Conservation (phyloP, 1,140 invertebrate genomes). For the Aphelinus atriplicis region DNA sequence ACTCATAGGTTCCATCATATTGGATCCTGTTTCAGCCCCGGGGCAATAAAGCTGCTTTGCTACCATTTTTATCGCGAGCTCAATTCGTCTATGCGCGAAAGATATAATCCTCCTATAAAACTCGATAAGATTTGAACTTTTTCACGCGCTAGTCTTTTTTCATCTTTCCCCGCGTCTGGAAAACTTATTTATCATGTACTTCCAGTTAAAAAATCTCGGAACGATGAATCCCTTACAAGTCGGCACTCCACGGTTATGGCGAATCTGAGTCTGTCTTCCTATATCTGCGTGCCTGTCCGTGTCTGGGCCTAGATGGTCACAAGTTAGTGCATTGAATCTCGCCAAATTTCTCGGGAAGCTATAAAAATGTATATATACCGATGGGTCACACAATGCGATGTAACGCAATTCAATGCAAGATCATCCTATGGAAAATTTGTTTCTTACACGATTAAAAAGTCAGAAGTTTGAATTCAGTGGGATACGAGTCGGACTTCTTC, state of each 20-base stretch:
- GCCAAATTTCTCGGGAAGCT: too few species aligned
- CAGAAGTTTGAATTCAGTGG: too few species aligned
- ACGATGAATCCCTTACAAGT: slow-evolving; percentile 27
- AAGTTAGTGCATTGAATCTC: too few species aligned
- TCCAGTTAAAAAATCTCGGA: slow-evolving; percentile 24
- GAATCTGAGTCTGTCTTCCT: not conserved
- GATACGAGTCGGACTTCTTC: too few species aligned
- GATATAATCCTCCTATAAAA: slow-evolving; percentile 17
- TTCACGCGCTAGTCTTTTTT: slow-evolving; percentile 28
- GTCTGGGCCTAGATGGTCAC: too few species aligned
- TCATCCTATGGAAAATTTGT: too few species aligned
- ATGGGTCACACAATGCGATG: too few species aligned
- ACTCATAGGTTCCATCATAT: too few species aligned
- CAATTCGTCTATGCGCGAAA: slow-evolving; percentile 24
- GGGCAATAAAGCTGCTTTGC: slow-evolving; percentile 30
- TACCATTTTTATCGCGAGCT: slow-evolving; percentile 27
- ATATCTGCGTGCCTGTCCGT: too few species aligned
- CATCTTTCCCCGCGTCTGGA: slow-evolving; percentile 13
- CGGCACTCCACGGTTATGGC: slow-evolving; percentile 12
- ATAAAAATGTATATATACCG: too few species aligned
- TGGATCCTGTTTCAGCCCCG: not conserved
- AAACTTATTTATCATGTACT: slow-evolving; percentile 20
- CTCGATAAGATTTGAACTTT: slow-evolving; percentile 30
- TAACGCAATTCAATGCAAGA: too few species aligned
- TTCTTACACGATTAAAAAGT: too few species aligned